Conservation (phyloP, 2,113 vertebrate genomes). For the Cyanocitta stelleri region DNA sequence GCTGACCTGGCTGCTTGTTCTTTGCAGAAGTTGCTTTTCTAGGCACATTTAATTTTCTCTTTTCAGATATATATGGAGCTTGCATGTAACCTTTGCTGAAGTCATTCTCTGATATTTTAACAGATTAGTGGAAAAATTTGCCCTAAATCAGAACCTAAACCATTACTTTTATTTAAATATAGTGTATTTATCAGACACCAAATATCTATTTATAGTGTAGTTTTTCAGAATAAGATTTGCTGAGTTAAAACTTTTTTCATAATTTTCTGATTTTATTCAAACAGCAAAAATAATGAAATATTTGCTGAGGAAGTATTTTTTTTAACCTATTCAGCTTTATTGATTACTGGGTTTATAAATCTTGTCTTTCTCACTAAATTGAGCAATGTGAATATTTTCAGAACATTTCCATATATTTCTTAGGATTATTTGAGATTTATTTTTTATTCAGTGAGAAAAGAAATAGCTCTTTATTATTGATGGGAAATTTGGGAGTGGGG, state of each 20-base stretch:
- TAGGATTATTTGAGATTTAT: not conserved
- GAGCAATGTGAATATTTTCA: not conserved
- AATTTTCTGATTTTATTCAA: not conserved
- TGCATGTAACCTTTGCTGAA: not conserved
- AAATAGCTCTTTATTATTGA: not conserved
- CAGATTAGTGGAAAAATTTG: not conserved
- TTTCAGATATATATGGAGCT: not conserved
- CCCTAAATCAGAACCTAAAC: not conserved
- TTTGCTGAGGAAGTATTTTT: not conserved
- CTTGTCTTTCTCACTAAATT: not conserved
- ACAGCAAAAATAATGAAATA: not conserved
- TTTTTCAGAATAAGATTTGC: not conserved
- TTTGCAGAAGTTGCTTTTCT: not conserved
- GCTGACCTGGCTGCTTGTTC: not conserved
- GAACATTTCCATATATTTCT: not conserved
- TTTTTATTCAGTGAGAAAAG: not conserved
- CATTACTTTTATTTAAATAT: not conserved
- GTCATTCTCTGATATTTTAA: not conserved
- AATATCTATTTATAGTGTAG: not conserved
- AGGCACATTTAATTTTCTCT: not conserved
- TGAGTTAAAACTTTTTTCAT: not conserved
- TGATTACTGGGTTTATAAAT: not conserved
- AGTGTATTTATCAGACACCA: not conserved
- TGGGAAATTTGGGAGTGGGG: accelerated
- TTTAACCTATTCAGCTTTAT: not conserved